phyloP scores from a whole-genome alignment of 2,888 invertebrate species.

The Exocentrus adspersus region DNA sequence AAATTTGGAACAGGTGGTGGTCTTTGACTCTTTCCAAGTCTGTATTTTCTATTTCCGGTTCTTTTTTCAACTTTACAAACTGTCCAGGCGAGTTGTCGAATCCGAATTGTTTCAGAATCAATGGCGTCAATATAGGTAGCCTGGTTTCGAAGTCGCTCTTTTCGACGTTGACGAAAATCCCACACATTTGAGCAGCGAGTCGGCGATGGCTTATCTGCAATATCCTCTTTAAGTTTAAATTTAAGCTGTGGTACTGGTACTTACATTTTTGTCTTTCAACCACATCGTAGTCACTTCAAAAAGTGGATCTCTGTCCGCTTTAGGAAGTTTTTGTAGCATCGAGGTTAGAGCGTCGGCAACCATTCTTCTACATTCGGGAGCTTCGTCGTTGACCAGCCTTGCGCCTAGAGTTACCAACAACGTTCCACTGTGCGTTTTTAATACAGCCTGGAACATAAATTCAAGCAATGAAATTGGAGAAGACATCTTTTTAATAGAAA shows the following conservation, averaged over 20 bases:
- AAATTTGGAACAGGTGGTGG: constrained; percentile 79
- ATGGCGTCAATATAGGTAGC: constrained; percentile 70
- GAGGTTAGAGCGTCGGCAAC: constrained; percentile 78
- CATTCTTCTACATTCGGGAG: constrained; percentile 77
- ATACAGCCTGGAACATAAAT: constrained; percentile 66
- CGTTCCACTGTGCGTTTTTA: constrained; percentile 71
- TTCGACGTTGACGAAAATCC: constrained; percentile 83
- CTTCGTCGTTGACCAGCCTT: constrained; percentile 84
- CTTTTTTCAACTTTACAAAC: constrained; percentile 67
- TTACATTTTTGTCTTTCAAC: constrained; percentile 73
- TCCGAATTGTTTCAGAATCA: constrained; percentile 62
- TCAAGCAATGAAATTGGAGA: too few species aligned
- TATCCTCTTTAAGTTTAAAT: too few species aligned
- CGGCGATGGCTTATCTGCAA: constrained; percentile 74
- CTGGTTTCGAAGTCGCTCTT: constrained; percentile 75
- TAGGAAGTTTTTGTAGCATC: constrained; percentile 71
- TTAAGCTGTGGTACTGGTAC: too few species aligned
- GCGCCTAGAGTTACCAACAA: constrained; percentile 81
- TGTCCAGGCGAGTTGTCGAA: constrained; percentile 65
- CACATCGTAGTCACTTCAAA: constrained; percentile 78
- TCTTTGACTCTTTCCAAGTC: constrained; percentile 73
- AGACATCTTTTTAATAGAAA: too few species aligned
- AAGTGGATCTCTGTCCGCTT: constrained; percentile 71
- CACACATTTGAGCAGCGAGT: constrained; percentile 81
- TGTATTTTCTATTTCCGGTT: constrained; percentile 57